Percentiles rank a stretch among this genome's conserved stretches.
Conservation (phyloP, 2,797 vertebrate genomes). For the Halcyon leucocephala region DNA sequence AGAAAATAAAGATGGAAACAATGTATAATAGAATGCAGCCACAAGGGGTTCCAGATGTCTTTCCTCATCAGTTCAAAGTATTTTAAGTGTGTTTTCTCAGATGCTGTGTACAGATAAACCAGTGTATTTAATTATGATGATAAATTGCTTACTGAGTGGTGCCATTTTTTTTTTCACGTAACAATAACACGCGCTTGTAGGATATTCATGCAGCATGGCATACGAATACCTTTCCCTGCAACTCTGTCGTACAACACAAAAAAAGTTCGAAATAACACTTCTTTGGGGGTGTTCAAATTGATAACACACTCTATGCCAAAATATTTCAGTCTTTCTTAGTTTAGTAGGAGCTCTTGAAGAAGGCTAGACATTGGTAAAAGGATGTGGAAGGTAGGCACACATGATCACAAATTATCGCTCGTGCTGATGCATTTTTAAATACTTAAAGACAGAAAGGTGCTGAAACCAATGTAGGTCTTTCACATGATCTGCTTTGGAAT, state of each 20-base stretch:
- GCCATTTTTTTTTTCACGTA: not conserved
- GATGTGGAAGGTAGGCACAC: not conserved
- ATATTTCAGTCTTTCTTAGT: not conserved
- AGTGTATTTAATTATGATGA: not conserved
- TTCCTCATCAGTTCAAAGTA: not conserved
- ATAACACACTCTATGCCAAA: not conserved
- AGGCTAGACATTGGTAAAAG: not conserved
- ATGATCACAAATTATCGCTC: not conserved
- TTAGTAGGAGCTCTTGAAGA: not conserved
- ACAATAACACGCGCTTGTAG: not conserved
- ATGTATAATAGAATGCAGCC: not conserved
- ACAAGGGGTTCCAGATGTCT: not conserved
- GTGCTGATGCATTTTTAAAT: not conserved
- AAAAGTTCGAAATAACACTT: not conserved
- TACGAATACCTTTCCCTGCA: not conserved
- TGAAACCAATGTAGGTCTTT: not conserved
- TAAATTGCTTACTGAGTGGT: not conserved
- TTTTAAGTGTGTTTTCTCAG: slow-evolving; percentile 16
- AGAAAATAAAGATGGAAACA: slow-evolving; percentile 30
- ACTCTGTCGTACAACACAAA: not conserved
- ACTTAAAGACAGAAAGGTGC: not conserved
- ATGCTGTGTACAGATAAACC: slow-evolving; percentile 1
- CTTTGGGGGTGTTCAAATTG: not conserved
- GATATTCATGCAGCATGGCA: not conserved
- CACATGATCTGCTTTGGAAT: not conserved